Conservation (phyloP, 1,140 invertebrate genomes). For the Caerostris darwini region DNA sequence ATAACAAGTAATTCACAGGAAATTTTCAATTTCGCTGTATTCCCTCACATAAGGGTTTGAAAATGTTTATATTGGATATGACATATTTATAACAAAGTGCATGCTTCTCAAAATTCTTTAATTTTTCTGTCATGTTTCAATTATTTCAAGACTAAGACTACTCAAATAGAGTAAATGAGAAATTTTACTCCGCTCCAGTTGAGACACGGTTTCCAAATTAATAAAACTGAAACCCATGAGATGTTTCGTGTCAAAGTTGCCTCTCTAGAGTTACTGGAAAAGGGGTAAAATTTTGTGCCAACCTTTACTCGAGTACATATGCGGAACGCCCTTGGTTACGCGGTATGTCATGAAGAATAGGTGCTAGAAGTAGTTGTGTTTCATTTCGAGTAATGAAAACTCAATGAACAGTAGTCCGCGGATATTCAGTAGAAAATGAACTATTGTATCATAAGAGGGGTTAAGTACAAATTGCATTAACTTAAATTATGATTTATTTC, state of each 20-base stretch:
- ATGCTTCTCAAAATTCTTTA: no score
- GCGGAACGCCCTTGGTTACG: slow-evolving; percentile 36
- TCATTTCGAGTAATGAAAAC: slow-evolving; percentile 46
- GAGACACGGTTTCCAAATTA: not conserved
- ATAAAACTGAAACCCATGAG: not conserved
- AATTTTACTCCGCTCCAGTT: not conserved
- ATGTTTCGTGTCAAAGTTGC: slow-evolving; percentile 1
- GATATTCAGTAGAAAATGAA: not conserved
- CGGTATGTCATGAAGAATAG: slow-evolving; percentile 26
- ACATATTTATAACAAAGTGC: no score
- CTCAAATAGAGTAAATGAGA: not conserved
- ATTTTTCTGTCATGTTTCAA: no score
- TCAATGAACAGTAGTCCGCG: not conserved
- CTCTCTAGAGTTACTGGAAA: not conserved
- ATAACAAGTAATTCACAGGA: no score
- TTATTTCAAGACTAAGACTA: not conserved
- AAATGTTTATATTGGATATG: no score
- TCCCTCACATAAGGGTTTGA: no score
- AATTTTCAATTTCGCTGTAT: no score
- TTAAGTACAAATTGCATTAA: no score
- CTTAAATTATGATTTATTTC: no score
- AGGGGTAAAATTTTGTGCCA: slow-evolving; percentile 26
- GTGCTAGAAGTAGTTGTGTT: slow-evolving; percentile 38
- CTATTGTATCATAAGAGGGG: no score
- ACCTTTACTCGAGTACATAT: not conserved